Conservation (phyloP, 2,888 invertebrate genomes). For the Drosophila tanythrix region DNA sequence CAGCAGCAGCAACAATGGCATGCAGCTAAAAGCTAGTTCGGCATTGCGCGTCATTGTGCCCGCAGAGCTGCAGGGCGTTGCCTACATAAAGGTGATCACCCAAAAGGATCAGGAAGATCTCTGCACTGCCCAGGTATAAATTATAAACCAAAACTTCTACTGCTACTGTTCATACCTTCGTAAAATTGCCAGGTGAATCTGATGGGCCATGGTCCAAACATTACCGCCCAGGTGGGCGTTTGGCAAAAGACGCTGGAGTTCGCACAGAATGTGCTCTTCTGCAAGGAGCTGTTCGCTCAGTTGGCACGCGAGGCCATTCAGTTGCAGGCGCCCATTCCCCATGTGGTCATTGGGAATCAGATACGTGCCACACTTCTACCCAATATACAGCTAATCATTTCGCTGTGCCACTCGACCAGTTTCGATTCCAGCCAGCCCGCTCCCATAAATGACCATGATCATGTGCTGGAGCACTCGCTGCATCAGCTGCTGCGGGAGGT, state of each 20-base stretch:
- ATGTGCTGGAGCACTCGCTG: constrained; percentile 97
- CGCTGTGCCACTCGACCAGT: constrained; percentile 93
- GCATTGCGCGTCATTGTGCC: constrained; percentile 96
- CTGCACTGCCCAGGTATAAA: constrained; percentile 89
- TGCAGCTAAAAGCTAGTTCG: constrained; percentile 88
- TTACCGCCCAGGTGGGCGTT: constrained; percentile 88
- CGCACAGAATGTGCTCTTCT: constrained; percentile 98
- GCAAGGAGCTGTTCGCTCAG: constrained; percentile 97
- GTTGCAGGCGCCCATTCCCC: constrained; percentile 95
- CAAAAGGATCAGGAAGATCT: constrained; percentile 97
- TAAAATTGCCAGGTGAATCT: constrained; percentile 87
- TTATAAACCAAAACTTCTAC: background rate
- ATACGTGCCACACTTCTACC: constrained; percentile 97
- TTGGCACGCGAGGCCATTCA: constrained; percentile 97
- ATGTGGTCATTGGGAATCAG: constrained; percentile 98
- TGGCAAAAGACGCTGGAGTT: constrained; percentile 99
- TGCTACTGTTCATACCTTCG: background rate
- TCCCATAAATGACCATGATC: constrained; percentile 92
- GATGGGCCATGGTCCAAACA: constrained; percentile 90
- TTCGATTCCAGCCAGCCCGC: constrained; percentile 85
- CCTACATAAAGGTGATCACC: constrained; percentile 97
- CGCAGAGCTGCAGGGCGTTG: constrained; percentile 96
- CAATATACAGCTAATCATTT: constrained; percentile 96
- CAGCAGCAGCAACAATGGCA: constrained; percentile 85
- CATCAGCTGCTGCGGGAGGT: constrained; percentile 97